phyloP scores from a whole-genome alignment of 2,113 vertebrate genomes.

The Eidolon helvum region DNA sequence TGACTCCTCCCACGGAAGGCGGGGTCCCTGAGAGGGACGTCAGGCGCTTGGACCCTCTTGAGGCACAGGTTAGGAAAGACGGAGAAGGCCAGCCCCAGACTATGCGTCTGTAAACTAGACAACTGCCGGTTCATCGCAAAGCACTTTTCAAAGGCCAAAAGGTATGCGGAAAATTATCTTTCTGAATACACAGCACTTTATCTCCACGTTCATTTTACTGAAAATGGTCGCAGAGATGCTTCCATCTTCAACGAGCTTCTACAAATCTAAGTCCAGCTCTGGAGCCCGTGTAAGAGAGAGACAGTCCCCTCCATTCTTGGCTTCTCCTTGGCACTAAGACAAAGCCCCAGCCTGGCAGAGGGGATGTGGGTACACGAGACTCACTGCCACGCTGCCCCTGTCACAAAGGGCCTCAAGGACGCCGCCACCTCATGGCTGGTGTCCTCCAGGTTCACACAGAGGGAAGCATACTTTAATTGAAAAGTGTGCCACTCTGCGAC shows the following conservation, averaged over 20 bases:
- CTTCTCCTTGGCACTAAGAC: neutral
- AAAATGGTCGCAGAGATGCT: neutral
- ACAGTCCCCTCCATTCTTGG: fast-evolving
- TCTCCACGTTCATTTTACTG: neutral
- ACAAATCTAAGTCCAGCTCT: neutral
- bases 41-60: neutral
- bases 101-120: neutral
- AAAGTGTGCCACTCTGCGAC: fast-evolving
- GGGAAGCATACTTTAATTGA: too few relatives aligned
- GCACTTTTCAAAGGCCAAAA: neutral
- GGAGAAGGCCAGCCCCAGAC: neutral
- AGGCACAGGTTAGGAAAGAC: neutral
- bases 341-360: neutral
- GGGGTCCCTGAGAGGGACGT: neutral
- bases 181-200: neutral
- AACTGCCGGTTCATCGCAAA: neutral
- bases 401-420: neutral
- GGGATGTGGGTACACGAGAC: fast-evolving
- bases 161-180: neutral
- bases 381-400: neutral
- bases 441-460: neutral
- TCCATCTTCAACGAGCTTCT: neutral
- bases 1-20: fast-evolving
- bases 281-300: fast-evolving
- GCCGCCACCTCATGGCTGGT: fast-evolving